Evolutionary conservation across 2,797 vertebrate species (phyloP).

Genomic region (Podarcis lilfordi): DNA sequence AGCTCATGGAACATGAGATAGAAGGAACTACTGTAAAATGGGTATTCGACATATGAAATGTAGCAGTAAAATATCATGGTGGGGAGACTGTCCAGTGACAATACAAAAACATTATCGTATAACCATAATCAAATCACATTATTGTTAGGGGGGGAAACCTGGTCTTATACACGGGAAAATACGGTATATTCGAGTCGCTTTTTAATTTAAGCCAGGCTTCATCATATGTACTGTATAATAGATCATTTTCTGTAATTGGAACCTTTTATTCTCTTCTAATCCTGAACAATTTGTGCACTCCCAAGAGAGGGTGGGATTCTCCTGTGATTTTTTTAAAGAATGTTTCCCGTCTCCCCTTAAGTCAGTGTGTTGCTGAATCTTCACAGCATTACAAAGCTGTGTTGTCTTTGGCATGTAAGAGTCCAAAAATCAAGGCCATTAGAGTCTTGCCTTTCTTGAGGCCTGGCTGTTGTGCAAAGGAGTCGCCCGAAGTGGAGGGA

Average conservation of each 20-base stretch:
- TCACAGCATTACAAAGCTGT: not conserved
- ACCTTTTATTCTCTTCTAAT: slow-evolving; percentile 33
- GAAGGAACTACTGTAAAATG: not conserved
- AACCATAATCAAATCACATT: not conserved
- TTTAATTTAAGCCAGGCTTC: not conserved
- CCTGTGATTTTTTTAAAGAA: not conserved
- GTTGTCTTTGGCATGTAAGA: not conserved
- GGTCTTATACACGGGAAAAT: too few relatives aligned
- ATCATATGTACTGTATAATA: not conserved
- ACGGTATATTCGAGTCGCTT: too few relatives aligned
- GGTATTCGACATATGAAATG: not conserved
- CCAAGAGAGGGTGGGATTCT: not conserved
- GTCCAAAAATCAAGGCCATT: not conserved
- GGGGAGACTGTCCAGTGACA: not conserved
- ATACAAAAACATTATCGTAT: not conserved
- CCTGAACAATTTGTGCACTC: slow-evolving; percentile 9
- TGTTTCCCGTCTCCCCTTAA: not conserved
- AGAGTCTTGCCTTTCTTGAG: not conserved
- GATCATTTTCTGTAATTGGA: not conserved
- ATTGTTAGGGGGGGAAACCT: too few relatives aligned
- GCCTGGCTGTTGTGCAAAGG: not conserved
- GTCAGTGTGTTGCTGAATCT: not conserved
- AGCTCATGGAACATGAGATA: too few relatives aligned
- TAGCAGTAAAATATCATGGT: not conserved
- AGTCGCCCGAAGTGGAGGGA: not conserved